Evolutionary conservation across 2,797 vertebrate species (phyloP).

Genomic region (Iguana delicatissima): DNA sequence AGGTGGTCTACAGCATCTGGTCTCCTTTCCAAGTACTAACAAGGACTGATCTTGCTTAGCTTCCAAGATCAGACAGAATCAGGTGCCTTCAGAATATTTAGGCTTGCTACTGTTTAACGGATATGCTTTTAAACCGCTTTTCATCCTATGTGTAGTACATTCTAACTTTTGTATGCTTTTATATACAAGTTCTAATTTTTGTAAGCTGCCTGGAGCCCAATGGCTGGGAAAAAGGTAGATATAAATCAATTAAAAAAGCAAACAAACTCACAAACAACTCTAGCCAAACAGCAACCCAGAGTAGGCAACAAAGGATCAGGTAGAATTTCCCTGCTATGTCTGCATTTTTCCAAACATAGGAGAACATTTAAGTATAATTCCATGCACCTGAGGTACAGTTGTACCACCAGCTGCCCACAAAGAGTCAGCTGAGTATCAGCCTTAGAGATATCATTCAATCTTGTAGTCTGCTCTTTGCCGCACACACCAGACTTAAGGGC

Average conservation of each 20-base stretch:
- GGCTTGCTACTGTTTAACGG: no score
- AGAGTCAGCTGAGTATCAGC: not conserved
- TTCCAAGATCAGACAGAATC: no score
- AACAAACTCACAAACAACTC: not conserved
- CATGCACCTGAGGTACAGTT: not conserved
- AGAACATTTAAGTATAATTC: not conserved
- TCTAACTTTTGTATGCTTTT: no score
- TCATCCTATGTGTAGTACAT: no score
- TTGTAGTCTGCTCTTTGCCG: not conserved
- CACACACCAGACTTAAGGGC: not conserved
- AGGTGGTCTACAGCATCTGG: no score
- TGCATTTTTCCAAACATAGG: not conserved
- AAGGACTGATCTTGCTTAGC: no score
- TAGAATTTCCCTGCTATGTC: not conserved
- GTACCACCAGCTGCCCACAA: not conserved
- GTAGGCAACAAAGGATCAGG: not conserved
- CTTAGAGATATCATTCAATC: not conserved
- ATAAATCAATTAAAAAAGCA: not conserved
- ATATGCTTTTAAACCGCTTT: no score
- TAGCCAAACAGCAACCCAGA: not conserved
- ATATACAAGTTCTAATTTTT: no score
- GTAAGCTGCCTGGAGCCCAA: no score
- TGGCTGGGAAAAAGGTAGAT: no score
- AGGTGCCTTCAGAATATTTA: no score
- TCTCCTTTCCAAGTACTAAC: no score